A percentile compares a stretch with the other conserved stretches of the same genome.
Conservation (phyloP, 2,113 vertebrate genomes). For the Antidorcas marsupialis region DNA sequence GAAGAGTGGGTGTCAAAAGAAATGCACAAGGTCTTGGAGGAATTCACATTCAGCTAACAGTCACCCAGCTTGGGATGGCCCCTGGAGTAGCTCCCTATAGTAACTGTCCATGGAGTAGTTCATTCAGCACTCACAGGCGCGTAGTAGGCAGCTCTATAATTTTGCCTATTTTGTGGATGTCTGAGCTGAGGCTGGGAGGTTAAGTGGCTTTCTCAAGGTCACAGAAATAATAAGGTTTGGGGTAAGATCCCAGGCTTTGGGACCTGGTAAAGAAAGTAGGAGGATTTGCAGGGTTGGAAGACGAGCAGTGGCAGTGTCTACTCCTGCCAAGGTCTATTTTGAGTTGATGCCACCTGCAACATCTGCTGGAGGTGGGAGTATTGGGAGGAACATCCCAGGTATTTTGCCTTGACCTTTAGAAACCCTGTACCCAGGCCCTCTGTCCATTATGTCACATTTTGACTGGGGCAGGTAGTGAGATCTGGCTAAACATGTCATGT, state of each 20-base stretch:
- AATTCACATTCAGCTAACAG: neutral
- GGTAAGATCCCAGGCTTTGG: neutral
- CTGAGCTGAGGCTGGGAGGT: neutral
- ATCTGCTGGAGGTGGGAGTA: neutral
- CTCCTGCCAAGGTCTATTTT: neutral
- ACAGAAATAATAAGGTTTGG: neutral
- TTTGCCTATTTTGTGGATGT: neutral
- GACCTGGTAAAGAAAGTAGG: neutral
- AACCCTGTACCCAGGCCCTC: neutral
- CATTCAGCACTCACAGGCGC: neutral
- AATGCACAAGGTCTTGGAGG: constrained; percentile 39
- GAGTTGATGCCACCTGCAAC: neutral
- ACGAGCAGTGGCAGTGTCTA: neutral
- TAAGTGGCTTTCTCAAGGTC: constrained; percentile 1
- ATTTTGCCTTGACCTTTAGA: neutral
- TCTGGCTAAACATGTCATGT: neutral
- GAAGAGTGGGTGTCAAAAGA: constrained; percentile 28
- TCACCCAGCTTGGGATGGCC: neutral
- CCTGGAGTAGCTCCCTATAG: neutral
- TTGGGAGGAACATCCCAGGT: neutral
- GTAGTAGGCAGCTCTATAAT: neutral
- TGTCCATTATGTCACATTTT: neutral
- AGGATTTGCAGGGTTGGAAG: neutral
- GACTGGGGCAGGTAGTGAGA: neutral
- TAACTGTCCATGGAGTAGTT: neutral